Percentiles rank a stretch among this genome's conserved stretches.
Conservation (phyloP, 2,113 vertebrate genomes). For the Rhegmatorhina hoffmannsi region DNA sequence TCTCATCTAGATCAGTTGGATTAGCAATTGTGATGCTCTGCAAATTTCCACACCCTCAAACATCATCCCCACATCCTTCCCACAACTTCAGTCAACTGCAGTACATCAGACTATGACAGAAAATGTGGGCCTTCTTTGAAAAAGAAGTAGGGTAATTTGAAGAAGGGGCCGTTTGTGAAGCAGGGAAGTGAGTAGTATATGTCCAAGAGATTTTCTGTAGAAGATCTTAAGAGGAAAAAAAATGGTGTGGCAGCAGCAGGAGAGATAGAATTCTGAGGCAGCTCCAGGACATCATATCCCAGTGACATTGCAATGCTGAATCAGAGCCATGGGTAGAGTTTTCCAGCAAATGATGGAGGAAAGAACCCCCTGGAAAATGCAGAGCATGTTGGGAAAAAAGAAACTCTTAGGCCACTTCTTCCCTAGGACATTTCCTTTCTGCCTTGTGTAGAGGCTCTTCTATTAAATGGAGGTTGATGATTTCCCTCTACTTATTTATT, state of each 20-base stretch:
- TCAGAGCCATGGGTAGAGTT: background rate
- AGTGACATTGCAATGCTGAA: accelerated
- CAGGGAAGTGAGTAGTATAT: background rate
- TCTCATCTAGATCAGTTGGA: background rate
- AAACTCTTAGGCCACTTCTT: background rate
- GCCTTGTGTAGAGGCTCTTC: background rate
- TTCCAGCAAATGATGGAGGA: background rate
- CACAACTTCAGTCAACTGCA: background rate
- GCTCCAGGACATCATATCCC: background rate
- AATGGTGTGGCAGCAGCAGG: background rate
- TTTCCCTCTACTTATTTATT: background rate
- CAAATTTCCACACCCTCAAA: background rate
- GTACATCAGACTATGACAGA: background rate
- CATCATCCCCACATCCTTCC: background rate
- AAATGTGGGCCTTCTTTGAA: background rate
- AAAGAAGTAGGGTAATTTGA: background rate
- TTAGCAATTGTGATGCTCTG: background rate
- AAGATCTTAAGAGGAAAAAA: background rate
- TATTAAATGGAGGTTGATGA: background rate
- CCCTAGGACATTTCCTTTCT: background rate
- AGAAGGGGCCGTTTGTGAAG: background rate
- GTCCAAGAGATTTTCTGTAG: background rate
- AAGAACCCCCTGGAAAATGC: background rate
- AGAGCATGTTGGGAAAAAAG: background rate
- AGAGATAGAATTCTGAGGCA: background rate